Conservation (phyloP, 2,797 vertebrate genomes). For the Cynopterus sphinx region DNA sequence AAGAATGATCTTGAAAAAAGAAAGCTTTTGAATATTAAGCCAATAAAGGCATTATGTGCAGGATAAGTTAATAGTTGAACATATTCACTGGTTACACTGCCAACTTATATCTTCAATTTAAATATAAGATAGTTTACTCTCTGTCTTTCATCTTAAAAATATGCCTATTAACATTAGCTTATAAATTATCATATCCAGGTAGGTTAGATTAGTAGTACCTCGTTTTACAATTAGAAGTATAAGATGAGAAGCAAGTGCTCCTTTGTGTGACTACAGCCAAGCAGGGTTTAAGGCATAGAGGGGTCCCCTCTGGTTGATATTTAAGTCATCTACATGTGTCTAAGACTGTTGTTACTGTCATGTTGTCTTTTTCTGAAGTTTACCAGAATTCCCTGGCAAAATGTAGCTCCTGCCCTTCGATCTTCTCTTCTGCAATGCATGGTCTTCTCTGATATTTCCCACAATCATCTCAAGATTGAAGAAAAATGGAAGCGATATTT, state of each 20-base stretch:
- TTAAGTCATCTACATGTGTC: not conserved
- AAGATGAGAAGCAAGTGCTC: not conserved
- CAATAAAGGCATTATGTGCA: slow-evolving; percentile 21
- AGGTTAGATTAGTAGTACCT: not conserved
- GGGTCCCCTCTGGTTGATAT: not conserved
- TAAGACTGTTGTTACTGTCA: not conserved
- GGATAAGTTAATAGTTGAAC: slow-evolving; percentile 59
- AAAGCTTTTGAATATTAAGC: slow-evolving; percentile 62
- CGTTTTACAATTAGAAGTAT: slow-evolving; percentile 45
- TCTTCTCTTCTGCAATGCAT: not conserved
- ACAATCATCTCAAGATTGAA: not conserved
- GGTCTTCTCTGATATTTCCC: not conserved
- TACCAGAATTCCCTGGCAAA: not conserved
- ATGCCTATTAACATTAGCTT: slow-evolving; percentile 42
- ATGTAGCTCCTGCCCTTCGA: not conserved
- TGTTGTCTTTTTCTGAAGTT: slow-evolving; percentile 12
- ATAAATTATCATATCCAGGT: slow-evolving; percentile 40
- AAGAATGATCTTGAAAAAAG: slow-evolving; percentile 62
- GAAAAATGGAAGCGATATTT: slow-evolving; percentile 17
- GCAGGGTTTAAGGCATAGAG: not conserved
- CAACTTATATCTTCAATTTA: slow-evolving; percentile 68
- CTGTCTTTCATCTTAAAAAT: slow-evolving; percentile 64
- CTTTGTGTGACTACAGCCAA: not conserved
- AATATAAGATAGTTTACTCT: slow-evolving; percentile 44
- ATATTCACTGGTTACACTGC: slow-evolving; percentile 31